Conservation (phyloP, 2,888 invertebrate species). For the Drosophila fungiperda region DNA sequence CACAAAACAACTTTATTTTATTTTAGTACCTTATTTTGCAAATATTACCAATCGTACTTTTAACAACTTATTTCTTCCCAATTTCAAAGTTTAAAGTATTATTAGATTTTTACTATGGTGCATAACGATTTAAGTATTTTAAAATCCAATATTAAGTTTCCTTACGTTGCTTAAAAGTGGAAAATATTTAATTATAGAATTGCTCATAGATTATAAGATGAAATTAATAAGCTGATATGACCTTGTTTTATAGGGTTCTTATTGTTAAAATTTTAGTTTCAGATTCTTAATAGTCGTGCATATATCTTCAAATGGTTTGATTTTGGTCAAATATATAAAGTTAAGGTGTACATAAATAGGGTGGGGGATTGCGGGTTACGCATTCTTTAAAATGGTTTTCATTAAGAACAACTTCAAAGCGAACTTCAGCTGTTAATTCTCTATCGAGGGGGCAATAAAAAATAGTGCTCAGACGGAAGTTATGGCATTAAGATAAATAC, state of each 20-base stretch:
- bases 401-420: background rate
- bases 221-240: background rate
- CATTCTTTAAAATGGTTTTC: background rate
- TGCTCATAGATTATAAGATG: background rate
- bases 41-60: no score
- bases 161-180: background rate
- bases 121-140: background rate
- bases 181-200: background rate
- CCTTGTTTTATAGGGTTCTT: background rate
- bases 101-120: background rate
- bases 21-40: no score
- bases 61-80: no score
- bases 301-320: background rate
- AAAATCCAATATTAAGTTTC: background rate
- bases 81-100: background rate
- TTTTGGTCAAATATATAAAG: background rate
- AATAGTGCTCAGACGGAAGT: conserved; percentile 46
- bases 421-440: conserved; percentile 9
- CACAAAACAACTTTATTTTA: no score
- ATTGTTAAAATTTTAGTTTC: background rate
- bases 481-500: conserved; percentile 35
- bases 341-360: background rate
- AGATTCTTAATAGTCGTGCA: background rate
- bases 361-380: background rate
- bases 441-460: background rate